phyloP scores from a whole-genome alignment of 2,888 invertebrate species.

The Agrochola macilenta region DNA sequence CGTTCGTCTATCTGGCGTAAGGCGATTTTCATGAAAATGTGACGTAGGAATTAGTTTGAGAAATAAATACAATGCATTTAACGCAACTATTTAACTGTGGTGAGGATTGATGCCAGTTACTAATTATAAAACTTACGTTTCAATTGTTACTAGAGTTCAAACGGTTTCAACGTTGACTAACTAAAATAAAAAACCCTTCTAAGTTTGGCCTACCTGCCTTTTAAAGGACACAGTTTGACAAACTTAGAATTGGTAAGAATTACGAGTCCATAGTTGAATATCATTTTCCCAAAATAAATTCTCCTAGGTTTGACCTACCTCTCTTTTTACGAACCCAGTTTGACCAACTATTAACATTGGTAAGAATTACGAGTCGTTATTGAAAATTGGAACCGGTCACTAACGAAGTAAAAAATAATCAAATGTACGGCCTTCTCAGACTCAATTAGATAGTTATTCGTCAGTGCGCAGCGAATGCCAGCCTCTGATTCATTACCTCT shows the following conservation, averaged over 20 bases:
- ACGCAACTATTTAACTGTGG: not conserved
- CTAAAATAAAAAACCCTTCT: too few species aligned
- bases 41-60: not conserved
- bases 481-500: constrained; percentile 75
- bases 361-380: constrained; percentile 36
- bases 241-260: too few species aligned
- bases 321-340: not conserved
- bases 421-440: constrained; percentile 62
- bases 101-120: not conserved
- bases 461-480: constrained; percentile 66
- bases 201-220: too few species aligned
- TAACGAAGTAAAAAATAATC: constrained; percentile 65
- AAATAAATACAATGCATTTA: not conserved
- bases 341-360: not conserved
- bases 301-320: not conserved
- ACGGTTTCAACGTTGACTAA: not conserved
- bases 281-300: not conserved
- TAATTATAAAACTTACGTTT: not conserved
- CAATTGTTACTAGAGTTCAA: not conserved
- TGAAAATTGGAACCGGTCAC: constrained; percentile 28
- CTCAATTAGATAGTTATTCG: constrained; percentile 74
- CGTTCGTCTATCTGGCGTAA: not conserved
- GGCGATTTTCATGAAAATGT: not conserved
- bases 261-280: not conserved
- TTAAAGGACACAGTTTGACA: too few species aligned